These are phyloP conservation scores for Leuctra nigra DNA, from an alignment of 2,888 invertebrate species.

Conservation along the genomic window DNA sequence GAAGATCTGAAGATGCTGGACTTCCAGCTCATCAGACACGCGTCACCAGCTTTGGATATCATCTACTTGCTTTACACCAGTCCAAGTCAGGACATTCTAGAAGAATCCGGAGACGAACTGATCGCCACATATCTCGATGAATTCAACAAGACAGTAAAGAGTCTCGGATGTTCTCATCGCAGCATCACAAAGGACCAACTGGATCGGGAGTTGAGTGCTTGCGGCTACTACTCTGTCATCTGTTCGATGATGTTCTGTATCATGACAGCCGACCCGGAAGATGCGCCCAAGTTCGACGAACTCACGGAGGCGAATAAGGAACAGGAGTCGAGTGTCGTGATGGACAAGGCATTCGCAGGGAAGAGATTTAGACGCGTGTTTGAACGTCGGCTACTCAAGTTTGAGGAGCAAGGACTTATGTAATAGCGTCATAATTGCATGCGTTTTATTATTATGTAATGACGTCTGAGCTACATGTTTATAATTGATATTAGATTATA, in stretches of 20 bases:
- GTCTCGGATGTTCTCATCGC: constrained; percentile 1
- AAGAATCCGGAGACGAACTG: constrained; percentile 18
- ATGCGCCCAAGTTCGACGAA: constrained; percentile 21
- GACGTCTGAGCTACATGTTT: no score
- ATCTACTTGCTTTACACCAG: constrained; percentile 28
- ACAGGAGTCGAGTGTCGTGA: not conserved
- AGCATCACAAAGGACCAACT: constrained; percentile 30
- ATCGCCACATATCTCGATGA: constrained; percentile 23
- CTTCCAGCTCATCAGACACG: constrained; percentile 26
- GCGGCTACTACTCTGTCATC: constrained; percentile 29
- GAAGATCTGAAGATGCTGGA: constrained; percentile 26
- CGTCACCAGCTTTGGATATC: constrained; percentile 27
- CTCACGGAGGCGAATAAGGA: constrained; percentile 6
- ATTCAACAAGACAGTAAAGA: constrained; percentile 9
- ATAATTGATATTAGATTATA: no score
- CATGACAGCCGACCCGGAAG: constrained; percentile 28
- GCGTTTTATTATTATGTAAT: no score
- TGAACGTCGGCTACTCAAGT: constrained; percentile 1
- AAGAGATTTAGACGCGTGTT: constrained; percentile 7
- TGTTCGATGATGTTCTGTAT: constrained; percentile 28
- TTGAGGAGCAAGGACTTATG: constrained; percentile 17
- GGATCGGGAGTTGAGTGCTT: constrained; percentile 30
- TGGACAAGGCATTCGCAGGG: not conserved
- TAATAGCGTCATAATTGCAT: no score
- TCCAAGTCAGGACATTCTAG: constrained; percentile 18